Base-by-base conservation (phyloP, 2,113 vertebrate genomes). In the Phodopus roborovskii region DNA sequence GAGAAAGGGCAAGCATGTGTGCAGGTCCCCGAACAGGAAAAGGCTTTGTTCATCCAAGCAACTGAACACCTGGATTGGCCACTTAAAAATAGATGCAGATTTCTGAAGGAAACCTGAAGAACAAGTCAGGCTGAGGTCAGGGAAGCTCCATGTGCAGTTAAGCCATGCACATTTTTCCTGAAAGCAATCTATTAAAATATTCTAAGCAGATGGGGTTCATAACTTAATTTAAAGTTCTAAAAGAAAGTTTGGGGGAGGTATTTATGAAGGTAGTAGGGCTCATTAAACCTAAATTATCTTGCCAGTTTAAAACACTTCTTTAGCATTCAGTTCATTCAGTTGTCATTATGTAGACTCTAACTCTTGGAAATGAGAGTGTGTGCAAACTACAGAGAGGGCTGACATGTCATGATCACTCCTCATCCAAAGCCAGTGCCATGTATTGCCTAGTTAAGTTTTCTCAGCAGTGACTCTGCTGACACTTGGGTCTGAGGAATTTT, bases 271-370 rank as follows among this genome's bases (percentile, higher is more conserved):
- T 50, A 90, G 48, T 68, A 95, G 87, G 95, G 93, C 39, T 97
- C 96, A 96, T 97, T 95, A 97, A 92, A 86, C 73, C 83, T 97
- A 84, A 97, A 96, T 97, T 96, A 96, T 95, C 92, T 94, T 97
- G 60, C 89, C 96, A 93, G 78, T 90, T 95, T 96, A 88, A 88
- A 97, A 74, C 92, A 91, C 60, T 96, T 83, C 56, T 71, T 90
- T 64, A 90, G 45, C 90, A 95, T 96, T 79, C 87, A 94, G 12
- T 71, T 85, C 94, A 90, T 88, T 92, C 42, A 17, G 39, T 82
- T 93, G 75, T 92, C 97, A 97, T 95, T 94, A 94, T 70, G 88
- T 79, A 96, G 94, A 58, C 88, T 96, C 79, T 93, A 87, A 93
- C 75, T 95, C 88, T 81, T 84, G 1, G 3, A 88, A 96, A 95